Evolutionary conservation across 2,113 vertebrate genomes (phyloP).

Genomic region (Aegithalos caudatus): DNA sequence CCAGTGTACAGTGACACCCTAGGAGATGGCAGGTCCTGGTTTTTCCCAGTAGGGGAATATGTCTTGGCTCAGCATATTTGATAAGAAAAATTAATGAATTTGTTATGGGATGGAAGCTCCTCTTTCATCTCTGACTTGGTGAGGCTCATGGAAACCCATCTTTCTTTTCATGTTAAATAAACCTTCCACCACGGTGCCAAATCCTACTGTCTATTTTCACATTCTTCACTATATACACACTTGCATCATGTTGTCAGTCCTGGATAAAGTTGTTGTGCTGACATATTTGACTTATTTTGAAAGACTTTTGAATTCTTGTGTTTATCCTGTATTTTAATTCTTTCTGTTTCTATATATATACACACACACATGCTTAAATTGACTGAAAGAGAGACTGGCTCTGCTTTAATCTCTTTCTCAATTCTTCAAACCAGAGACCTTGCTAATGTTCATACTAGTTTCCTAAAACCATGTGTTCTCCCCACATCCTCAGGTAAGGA

Average conservation of each 20-base stretch:
- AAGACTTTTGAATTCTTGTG: neutral
- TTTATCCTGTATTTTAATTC: neutral
- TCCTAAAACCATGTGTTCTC: neutral
- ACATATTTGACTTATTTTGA: neutral
- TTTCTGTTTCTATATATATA: neutral
- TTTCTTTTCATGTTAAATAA: neutral
- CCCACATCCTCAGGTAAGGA: neutral
- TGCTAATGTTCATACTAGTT: neutral
- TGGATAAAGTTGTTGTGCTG: neutral
- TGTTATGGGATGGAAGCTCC: neutral
- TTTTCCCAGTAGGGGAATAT: neutral
- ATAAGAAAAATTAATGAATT: slow-evolving; percentile 15
- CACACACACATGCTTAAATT: neutral
- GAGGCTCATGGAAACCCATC: neutral
- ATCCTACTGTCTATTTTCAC: neutral
- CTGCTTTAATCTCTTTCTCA: neutral
- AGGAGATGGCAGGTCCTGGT: neutral
- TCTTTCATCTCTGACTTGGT: neutral
- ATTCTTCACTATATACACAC: neutral
- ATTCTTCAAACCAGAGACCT: neutral
- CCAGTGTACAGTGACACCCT: neutral
- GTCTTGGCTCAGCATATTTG: neutral
- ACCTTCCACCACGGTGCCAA: neutral
- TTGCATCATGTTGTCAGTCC: neutral
- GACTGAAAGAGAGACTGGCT: neutral